Percentiles rank a stretch among this genome's conserved stretches.
These are phyloP conservation scores for Cairina moschata DNA, from an alignment of 2,113 vertebrate genomes.

Conservation along the genomic window DNA sequence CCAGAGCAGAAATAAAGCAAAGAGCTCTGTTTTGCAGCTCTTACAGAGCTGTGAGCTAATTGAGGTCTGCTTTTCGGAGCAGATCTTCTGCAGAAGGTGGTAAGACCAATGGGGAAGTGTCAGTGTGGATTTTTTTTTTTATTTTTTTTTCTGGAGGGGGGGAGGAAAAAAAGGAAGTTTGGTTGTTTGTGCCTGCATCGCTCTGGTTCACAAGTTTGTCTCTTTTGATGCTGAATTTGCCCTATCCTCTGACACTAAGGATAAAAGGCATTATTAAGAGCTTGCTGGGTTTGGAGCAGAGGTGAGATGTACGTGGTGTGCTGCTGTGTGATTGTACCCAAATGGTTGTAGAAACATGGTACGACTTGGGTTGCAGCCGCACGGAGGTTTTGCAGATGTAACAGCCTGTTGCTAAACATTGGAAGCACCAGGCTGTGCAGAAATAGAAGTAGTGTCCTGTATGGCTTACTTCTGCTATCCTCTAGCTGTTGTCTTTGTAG, in stretches of 20 bases:
- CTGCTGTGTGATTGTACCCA: not conserved
- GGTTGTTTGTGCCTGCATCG: not conserved
- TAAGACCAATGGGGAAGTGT: not conserved
- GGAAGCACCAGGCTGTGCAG: not conserved
- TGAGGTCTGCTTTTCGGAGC: not conserved
- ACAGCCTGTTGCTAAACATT: not conserved
- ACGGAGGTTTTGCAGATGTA: not conserved
- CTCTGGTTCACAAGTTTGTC: not conserved
- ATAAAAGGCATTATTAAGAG: not conserved
- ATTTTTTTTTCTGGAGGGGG: not conserved
- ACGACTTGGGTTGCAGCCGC: not conserved
- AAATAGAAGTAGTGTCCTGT: not conserved
- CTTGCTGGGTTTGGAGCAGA: not conserved
- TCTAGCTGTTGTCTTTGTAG: not conserved
- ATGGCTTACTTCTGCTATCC: rapidly evolving
- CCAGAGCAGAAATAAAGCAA: not conserved
- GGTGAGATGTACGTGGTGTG: not conserved
- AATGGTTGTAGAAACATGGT: not conserved
- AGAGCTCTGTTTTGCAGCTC: no score
- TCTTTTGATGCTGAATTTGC: not conserved
- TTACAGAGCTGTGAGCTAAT: not conserved
- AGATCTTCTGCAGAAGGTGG: not conserved
- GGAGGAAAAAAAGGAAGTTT: not conserved
- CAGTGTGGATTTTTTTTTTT: not conserved
- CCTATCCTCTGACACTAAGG: not conserved